Base-by-base conservation (phyloP, 2,113 vertebrate genomes). In the Apteryx owenii region DNA sequence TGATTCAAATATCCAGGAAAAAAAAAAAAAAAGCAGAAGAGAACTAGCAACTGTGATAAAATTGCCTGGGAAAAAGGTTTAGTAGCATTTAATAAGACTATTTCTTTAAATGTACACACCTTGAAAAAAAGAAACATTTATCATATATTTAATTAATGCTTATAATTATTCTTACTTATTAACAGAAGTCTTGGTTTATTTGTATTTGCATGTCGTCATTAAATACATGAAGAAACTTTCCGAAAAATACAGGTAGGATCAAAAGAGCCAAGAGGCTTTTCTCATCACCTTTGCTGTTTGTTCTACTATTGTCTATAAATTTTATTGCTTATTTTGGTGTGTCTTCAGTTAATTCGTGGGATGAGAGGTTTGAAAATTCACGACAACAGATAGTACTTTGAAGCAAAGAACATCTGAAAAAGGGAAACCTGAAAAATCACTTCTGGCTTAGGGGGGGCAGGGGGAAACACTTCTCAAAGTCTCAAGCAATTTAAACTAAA, bases 91-190 rank as follows among this genome's bases (percentile, higher is more conserved):
- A 84, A 78, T 87, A 83, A 91, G 89, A 68, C 50, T 79, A 23
- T 46, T 91, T 36, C 79, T 91, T 95, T 44, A 56, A 78, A 85
- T 31, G 42, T 16, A 80, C 19, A 28, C 71, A 86, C 73, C 80
- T 73, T 80, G 61, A 90, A 65, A 93, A 80, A 85, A 46, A 79
- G 50, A 86, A 54, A 54, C 68, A 62, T 94, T 94, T 84, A 85
- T 86, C 78, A 0, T 72, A 20, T 33, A 51, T 78, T 88, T 92
- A 88, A 91, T 81, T 87, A 95, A 94, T 66, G 65, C 73, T 94
- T 76, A 58, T 4, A 92, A 89, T 93, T 95, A 85, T 82, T 93
- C 85, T 93, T 96, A 95, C 93, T 85, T 91, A 88, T 68, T 93
- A 94, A 94, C 51, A 88, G 91, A 80, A 94, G 76, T 78, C 94